Evolutionary conservation across 2,113 vertebrate genomes (phyloP).

Genomic region (Eubucco bourcierii): DNA sequence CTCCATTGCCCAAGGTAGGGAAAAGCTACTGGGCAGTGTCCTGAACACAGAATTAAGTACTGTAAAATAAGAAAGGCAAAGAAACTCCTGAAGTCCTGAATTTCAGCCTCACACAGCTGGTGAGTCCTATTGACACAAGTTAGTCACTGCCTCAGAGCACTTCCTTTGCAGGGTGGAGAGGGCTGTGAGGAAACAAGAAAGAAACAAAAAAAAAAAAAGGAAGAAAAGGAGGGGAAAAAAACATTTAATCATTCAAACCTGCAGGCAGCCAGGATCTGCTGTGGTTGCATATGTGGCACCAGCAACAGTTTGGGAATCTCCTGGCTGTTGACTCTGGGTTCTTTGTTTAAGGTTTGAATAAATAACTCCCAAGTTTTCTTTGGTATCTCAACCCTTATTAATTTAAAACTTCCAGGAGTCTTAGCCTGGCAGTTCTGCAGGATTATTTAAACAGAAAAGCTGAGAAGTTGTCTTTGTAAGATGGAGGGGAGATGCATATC

Average conservation of each 20-base stretch:
- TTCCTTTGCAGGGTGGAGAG: background rate
- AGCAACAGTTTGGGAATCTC: background rate
- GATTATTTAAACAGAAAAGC: background rate
- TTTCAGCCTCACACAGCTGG: background rate
- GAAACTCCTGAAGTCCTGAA: background rate
- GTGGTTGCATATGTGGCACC: background rate
- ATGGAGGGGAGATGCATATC: background rate
- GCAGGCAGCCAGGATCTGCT: background rate
- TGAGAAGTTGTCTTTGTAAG: background rate
- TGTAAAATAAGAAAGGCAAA: background rate
- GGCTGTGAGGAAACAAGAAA: too few species aligned
- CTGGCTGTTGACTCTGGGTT: background rate
- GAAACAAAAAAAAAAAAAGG: background rate
- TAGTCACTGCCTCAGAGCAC: background rate
- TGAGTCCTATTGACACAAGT: background rate
- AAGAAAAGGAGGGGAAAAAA: background rate
- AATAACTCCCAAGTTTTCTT: background rate
- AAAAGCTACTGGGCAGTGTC: background rate
- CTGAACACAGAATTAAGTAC: background rate
- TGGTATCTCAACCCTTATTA: background rate
- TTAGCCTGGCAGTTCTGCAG: background rate
- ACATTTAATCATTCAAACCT: background rate
- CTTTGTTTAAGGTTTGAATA: background rate
- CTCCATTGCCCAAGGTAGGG: background rate
- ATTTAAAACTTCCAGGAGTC: background rate